phyloP scores from a whole-genome alignment of 2,888 invertebrate species.

The Cryptocheilus praepositus region DNA sequence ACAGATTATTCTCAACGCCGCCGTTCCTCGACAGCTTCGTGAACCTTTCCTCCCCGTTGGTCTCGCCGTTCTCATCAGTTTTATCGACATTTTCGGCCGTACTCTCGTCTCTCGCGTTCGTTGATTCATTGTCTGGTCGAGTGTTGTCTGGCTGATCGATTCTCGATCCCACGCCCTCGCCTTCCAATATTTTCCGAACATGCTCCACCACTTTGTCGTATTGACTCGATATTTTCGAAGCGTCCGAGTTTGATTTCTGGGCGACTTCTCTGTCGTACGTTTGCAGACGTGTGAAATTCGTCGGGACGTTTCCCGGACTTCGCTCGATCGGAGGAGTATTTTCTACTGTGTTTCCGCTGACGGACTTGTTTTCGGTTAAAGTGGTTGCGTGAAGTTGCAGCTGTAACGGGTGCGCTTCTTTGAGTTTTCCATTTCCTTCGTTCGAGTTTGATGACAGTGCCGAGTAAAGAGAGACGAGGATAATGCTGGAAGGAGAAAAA shows the following conservation, averaged over 20 bases:
- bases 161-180: slow-evolving; percentile 16
- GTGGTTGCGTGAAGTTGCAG: background rate
- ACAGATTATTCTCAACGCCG: slow-evolving; percentile 33
- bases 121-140: slow-evolving; percentile 1
- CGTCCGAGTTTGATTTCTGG: slow-evolving; percentile 12
- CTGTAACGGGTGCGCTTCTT: background rate
- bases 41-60: background rate
- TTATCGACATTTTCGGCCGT: background rate
- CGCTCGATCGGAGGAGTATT: background rate
- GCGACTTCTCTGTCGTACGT: background rate
- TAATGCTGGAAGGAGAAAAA: slow-evolving; percentile 37
- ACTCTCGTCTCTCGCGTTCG: too few relatives aligned
- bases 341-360: background rate
- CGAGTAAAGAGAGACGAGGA: slow-evolving; percentile 42
- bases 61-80: slow-evolving; percentile 7
- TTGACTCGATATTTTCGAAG: slow-evolving; percentile 21
- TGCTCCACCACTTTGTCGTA: slow-evolving; percentile 31
- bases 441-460: slow-evolving; percentile 16
- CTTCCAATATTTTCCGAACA: slow-evolving; percentile 29
- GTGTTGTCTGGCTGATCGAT: slow-evolving; percentile 10
- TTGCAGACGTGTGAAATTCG: too few relatives aligned
- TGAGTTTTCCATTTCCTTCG: slow-evolving; percentile 10
- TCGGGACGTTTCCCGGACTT: too few relatives aligned
- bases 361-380: background rate
- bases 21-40: slow-evolving; percentile 39